Evolutionary conservation across 2,797 vertebrate species (phyloP).

Genomic region (Prionace glauca): DNA sequence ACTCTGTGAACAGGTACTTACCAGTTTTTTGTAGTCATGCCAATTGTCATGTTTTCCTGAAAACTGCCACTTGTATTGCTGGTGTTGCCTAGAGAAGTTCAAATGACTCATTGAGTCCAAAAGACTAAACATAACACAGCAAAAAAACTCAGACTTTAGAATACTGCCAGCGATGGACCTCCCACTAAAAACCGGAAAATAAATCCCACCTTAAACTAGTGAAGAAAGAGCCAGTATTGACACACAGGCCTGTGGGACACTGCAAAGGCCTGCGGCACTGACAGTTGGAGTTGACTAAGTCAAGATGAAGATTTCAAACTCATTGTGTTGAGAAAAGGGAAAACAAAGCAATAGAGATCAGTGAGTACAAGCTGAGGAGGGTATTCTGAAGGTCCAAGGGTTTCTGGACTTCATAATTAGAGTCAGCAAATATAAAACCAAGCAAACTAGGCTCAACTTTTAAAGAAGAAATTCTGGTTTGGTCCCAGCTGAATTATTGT

Average conservation of each 20-base stretch:
- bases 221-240: not conserved
- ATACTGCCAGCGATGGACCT: not conserved
- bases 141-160: not conserved
- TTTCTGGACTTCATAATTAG: too few relatives aligned
- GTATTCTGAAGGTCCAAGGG: too few relatives aligned
- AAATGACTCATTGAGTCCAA: not conserved
- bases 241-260: not conserved
- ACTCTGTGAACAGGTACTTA: conserved; percentile 33
- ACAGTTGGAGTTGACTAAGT: not conserved
- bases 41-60: conserved; percentile 47
- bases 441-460: too few relatives aligned
- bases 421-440: too few relatives aligned
- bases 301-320: not conserved
- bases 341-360: not conserved
- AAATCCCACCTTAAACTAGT: not conserved
- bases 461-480: too few relatives aligned
- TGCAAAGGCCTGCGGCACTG: not conserved
- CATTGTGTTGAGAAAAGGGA: not conserved
- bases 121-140: not conserved
- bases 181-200: not conserved
- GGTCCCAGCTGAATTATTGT: too few relatives aligned
- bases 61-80: conserved; percentile 51
- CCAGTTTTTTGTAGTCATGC: conserved; percentile 48
- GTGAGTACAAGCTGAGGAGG: not conserved
- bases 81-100: not conserved